phyloP scores from a whole-genome alignment of 2,113 vertebrate genomes.

The Ceyx melanurus region DNA sequence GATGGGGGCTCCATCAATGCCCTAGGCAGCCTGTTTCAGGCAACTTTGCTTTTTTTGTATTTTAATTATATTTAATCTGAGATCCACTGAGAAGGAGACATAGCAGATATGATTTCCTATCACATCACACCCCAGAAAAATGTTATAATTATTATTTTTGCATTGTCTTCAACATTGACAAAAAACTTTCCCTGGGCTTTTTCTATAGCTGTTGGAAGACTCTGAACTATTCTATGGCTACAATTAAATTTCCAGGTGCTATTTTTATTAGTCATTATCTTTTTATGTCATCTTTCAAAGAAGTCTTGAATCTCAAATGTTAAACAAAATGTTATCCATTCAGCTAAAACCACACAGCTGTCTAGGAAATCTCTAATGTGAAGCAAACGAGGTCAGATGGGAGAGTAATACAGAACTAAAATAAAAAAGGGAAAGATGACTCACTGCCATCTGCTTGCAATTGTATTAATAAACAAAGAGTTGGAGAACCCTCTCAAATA shows the following conservation, averaged over 20 bases:
- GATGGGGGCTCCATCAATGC: too few relatives aligned
- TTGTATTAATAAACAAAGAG: constrained; percentile 8
- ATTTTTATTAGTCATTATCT: not conserved
- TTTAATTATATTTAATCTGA: not conserved
- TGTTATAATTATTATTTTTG: not conserved
- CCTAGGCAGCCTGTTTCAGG: too few relatives aligned
- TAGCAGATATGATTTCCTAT: not conserved
- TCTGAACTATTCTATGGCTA: not conserved
- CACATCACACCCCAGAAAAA: not conserved
- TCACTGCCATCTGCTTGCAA: not conserved
- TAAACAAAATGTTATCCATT: not conserved
- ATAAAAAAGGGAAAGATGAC: not conserved
- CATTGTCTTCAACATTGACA: not conserved
- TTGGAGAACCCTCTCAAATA: not conserved
- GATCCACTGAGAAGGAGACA: not conserved
- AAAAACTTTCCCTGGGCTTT: not conserved
- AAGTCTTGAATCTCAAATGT: not conserved
- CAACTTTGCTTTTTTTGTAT: not conserved
- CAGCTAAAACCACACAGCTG: not conserved
- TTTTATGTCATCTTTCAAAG: not conserved
- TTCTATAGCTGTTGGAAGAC: not conserved
- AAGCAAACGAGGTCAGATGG: not conserved
- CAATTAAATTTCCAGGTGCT: not conserved
- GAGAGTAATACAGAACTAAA: not conserved
- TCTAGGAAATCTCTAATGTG: not conserved